A percentile compares a stretch with the other conserved stretches of the same genome.
phyloP scores from a whole-genome alignment of 2,888 invertebrate genomes.

The Acanthopleura granulata region DNA sequence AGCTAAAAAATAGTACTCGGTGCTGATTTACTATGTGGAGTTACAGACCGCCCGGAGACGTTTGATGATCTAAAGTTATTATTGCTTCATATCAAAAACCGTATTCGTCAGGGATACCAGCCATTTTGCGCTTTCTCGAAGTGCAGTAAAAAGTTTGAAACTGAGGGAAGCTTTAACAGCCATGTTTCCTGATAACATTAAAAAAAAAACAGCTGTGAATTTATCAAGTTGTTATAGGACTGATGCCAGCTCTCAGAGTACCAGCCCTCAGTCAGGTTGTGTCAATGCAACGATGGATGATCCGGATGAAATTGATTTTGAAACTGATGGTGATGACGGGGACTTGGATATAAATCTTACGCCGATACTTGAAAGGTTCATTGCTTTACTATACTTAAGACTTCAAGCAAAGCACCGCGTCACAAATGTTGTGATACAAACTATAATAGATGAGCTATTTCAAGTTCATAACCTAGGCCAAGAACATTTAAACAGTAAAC shows the following conservation, averaged over 20 bases:
- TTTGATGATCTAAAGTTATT: background rate
- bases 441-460: too few species aligned
- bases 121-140: conserved; percentile 9
- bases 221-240: conserved; percentile 7
- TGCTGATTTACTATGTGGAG: background rate
- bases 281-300: background rate
- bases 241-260: background rate
- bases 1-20: conserved; percentile 3
- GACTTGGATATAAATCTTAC: background rate
- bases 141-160: conserved; percentile 14
- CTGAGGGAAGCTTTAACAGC: background rate
- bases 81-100: conserved; percentile 16
- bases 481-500: too few species aligned
- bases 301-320: conserved; percentile 16
- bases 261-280: too few species aligned
- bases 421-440: too few species aligned
- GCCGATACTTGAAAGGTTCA: background rate
- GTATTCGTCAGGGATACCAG: conserved; percentile 12
- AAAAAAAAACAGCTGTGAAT: background rate
- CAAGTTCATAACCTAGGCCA: too few species aligned
- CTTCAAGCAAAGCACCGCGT: too few species aligned
- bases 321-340: conserved; percentile 1
- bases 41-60: background rate
- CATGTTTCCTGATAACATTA: conserved; percentile 21
- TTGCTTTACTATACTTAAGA: background rate